Base-by-base conservation (phyloP, 2,797 vertebrate genomes). In the Fistularia commersonii region DNA sequence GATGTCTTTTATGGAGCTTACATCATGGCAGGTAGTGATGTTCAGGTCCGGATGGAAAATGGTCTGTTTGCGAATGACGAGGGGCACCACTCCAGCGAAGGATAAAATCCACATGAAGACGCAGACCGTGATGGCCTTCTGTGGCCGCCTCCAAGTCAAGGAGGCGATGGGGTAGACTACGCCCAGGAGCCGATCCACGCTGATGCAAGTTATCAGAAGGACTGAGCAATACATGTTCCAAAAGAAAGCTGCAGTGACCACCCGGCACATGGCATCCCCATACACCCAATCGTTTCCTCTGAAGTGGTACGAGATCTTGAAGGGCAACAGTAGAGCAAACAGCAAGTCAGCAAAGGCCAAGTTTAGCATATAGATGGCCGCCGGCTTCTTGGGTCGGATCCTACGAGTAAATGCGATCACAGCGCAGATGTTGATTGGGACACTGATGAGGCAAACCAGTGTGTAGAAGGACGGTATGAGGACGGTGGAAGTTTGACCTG, bases 161-260 rank as follows among this genome's bases (percentile, higher is more conserved):
- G 94, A 93, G 47, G 86, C 49, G 8, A 98, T 88, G 5, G 95
- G 95, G 45, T 93, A 93, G 40, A 92, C 92, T 2, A 98, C 92
- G 0, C 93, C 95, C 2, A 98, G 72, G 37, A 95, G 91, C 1
- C 93, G 91, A 76, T 98, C 95, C 0, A 93, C 76, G 37, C 93
- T 93, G 32, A 98, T 97, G 69, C 89, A 91, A 0, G 91, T 90
- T 61, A 95, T 92, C 48, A 98, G 90, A 72, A 97, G 84, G 46
- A 95, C 45, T 0, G 95, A 97, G 66, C 93, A 93, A 14, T 96
- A 94, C 95, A 98, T 97, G 84, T 97, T 95, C 73, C 91, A 92
- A 81, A 95, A 95, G 52, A 95, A 97, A 0, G 90, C 89, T 0
- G 91, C 91, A 0, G 90, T 96, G 67, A 94, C 61, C 1, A 93